These are phyloP conservation scores for Autographa pulchrina DNA, from an alignment of 2,888 invertebrate genomes.

Conservation along the genomic window DNA sequence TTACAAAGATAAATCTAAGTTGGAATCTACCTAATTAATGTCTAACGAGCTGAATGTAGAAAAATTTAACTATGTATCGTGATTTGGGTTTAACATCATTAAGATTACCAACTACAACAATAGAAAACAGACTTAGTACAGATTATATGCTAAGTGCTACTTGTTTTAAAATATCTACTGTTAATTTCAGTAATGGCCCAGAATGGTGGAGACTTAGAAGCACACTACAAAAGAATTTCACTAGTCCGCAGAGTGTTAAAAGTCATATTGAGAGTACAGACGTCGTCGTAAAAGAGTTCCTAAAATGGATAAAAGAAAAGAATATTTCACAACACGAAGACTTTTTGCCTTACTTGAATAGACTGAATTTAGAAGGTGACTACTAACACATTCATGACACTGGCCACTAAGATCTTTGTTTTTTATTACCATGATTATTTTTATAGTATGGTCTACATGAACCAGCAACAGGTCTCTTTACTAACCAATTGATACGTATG, in stretches of 20 bases:
- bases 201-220: constrained; percentile 95
- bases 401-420: background rate
- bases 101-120: too few species aligned
- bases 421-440: background rate
- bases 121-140: too few species aligned
- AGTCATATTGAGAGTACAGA: constrained; percentile 91
- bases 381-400: constrained; percentile 27
- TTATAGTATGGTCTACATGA: too few species aligned
- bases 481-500: constrained; percentile 2
- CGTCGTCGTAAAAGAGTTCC: constrained; percentile 91
- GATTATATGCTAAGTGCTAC: too few species aligned
- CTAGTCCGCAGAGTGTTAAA: constrained; percentile 92
- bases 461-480: background rate
- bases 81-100: too few species aligned
- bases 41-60: too few species aligned
- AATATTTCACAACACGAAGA: constrained; percentile 82
- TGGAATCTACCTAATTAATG: too few species aligned
- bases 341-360: constrained; percentile 92
- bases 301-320: constrained; percentile 80
- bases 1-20: too few species aligned
- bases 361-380: constrained; percentile 94
- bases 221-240: constrained; percentile 94
- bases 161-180: background rate
- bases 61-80: too few species aligned
- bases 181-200: constrained; percentile 92